Percentiles rank a stretch among this genome's conserved stretches.
These are phyloP conservation scores for Macrobrachium nipponense DNA, from an alignment of 1,140 invertebrate genomes.

Conservation along the genomic window DNA sequence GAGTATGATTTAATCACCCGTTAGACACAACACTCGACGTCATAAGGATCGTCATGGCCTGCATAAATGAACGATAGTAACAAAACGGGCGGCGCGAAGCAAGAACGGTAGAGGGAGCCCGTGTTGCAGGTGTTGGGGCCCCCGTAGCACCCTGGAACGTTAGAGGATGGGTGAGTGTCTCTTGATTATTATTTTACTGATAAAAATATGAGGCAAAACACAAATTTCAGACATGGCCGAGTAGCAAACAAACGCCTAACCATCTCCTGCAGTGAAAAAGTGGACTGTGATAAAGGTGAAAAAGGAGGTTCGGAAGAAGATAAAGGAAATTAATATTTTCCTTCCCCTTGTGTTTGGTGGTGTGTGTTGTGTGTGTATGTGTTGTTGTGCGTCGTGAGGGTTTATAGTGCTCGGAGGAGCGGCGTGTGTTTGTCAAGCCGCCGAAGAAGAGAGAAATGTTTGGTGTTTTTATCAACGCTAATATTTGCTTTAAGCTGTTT, in stretches of 20 bases:
- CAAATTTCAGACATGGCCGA: constrained; percentile 57
- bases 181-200: constrained; percentile 64
- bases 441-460: neutral
- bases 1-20: too few relatives aligned
- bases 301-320: constrained; percentile 19
- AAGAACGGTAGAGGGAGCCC: constrained; percentile 37
- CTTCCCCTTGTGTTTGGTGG: constrained; percentile 32
- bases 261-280: constrained; percentile 57
- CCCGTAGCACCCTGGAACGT: constrained; percentile 63
- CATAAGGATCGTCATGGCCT: too few relatives aligned
- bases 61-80: too few relatives aligned
- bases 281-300: constrained; percentile 44
- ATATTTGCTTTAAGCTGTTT: neutral
- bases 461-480: too few relatives aligned
- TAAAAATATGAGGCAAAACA: constrained; percentile 64
- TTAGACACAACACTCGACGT: too few relatives aligned
- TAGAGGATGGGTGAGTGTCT: constrained; percentile 64
- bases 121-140: constrained; percentile 28
- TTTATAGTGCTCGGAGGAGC: constrained; percentile 31
- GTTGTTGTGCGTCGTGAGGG: constrained; percentile 38
- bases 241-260: constrained; percentile 53
- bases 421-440: constrained; percentile 9
- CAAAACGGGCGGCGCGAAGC: constrained; percentile 13
- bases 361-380: constrained; percentile 35
- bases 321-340: constrained; percentile 40